Evolutionary conservation across 2,797 vertebrate genomes (phyloP).

Genomic region (Tarsius wallacei): DNA sequence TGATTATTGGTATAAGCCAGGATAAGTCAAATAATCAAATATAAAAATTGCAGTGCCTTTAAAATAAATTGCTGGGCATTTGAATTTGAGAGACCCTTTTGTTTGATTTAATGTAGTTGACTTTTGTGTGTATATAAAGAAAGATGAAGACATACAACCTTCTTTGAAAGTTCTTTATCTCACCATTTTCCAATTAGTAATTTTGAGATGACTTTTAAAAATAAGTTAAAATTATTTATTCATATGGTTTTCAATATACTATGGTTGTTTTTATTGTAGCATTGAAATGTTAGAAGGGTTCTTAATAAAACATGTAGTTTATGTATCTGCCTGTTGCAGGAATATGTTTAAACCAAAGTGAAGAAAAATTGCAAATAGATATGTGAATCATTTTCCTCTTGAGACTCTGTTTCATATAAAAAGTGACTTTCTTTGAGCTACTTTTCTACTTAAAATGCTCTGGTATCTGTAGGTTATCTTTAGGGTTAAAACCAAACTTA

Average conservation of each 20-base stretch:
- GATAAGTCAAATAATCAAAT: constrained; percentile 76
- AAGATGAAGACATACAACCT: neutral
- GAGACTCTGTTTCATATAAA: neutral
- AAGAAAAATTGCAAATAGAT: neutral
- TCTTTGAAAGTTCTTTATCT: neutral
- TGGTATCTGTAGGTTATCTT: neutral
- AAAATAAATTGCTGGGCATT: constrained; percentile 59
- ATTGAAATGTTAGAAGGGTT: neutral
- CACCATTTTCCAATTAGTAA: neutral
- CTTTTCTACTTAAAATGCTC: neutral
- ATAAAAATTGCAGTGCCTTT: constrained; percentile 67
- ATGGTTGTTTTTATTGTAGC: constrained; percentile 14
- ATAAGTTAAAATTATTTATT: constrained; percentile 24
- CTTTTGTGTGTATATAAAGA: neutral
- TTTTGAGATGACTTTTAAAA: neutral
- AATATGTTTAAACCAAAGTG: neutral
- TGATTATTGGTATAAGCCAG: constrained; percentile 65
- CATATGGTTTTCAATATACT: constrained; percentile 2
- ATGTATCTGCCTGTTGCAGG: neutral
- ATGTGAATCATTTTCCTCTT: neutral
- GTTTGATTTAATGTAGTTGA: constrained; percentile 58
- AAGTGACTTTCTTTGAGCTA: neutral
- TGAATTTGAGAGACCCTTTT: constrained; percentile 46
- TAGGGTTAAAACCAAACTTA: constrained; percentile 44
- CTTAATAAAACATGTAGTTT: neutral